A percentile compares a stretch with the other conserved stretches of the same genome.
Evolutionary conservation across 2,113 vertebrate genomes (phyloP).

Genomic region (Dascyllus trimaculatus): DNA sequence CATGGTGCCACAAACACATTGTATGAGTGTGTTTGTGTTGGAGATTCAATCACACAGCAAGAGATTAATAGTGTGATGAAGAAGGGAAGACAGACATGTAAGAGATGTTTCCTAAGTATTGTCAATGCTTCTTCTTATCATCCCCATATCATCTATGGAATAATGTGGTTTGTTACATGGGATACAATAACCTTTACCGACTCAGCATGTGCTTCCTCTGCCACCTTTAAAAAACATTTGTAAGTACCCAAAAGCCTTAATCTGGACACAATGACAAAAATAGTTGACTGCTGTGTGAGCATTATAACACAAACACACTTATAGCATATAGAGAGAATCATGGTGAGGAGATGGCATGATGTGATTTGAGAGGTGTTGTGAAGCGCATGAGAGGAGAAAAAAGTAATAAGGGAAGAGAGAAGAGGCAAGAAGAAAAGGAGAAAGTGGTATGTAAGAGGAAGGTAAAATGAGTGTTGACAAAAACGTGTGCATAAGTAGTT

Average conservation of each 20-base stretch:
- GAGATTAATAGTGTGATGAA: conserved; percentile 23
- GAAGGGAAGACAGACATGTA: background rate
- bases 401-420: background rate
- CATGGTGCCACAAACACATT: conserved; percentile 12
- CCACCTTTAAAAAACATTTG: background rate
- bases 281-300: background rate
- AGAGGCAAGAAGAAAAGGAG: background rate
- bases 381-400: background rate
- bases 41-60: conserved; percentile 22
- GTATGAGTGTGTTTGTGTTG: background rate
- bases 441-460: background rate
- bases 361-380: too few species aligned
- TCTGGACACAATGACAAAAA: background rate
- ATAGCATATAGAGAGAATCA: background rate
- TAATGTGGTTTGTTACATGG: too few species aligned
- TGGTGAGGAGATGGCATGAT: background rate
- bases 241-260: background rate
- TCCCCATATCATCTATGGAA: too few species aligned
- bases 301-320: background rate
- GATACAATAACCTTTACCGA: too few species aligned
- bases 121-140: too few species aligned
- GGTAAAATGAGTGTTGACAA: background rate
- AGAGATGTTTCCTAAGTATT: too few species aligned
- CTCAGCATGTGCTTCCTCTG: background rate
- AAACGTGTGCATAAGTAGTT: background rate